phyloP scores from a whole-genome alignment of 2,888 invertebrate genomes.

The Lapara coniferarum region DNA sequence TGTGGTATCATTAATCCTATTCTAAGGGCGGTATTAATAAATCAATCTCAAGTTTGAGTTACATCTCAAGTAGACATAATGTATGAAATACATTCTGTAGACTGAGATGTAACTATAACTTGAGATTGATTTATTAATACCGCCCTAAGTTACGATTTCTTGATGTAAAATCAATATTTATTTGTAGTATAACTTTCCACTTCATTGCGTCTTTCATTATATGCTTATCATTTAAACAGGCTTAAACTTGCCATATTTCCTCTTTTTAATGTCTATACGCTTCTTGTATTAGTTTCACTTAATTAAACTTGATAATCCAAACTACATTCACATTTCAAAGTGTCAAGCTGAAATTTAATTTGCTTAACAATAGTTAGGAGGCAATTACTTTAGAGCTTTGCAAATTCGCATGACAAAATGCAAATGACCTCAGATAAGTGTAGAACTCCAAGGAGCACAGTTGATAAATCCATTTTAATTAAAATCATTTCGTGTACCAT shows the following conservation, averaged over 20 bases:
- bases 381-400: neutral
- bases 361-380: neutral
- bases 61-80: too few species aligned
- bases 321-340: neutral
- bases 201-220: neutral
- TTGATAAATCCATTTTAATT: conserved; percentile 6
- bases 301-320: neutral
- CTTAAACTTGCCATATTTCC: neutral
- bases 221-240: neutral
- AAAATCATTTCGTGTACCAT: conserved; percentile 19
- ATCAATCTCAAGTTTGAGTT: too few species aligned
- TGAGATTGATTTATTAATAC: too few species aligned
- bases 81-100: too few species aligned
- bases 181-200: too few species aligned
- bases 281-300: neutral
- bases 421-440: neutral
- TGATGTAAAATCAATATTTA: neutral
- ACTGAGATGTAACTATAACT: too few species aligned
- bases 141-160: neutral
- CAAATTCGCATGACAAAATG: neutral
- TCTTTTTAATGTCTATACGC: neutral
- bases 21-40: too few species aligned
- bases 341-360: neutral
- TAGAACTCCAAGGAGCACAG: neutral
- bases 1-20: too few species aligned